Evolutionary conservation across 2,113 vertebrate species (phyloP).

Genomic region (Formicarius rufipectus): DNA sequence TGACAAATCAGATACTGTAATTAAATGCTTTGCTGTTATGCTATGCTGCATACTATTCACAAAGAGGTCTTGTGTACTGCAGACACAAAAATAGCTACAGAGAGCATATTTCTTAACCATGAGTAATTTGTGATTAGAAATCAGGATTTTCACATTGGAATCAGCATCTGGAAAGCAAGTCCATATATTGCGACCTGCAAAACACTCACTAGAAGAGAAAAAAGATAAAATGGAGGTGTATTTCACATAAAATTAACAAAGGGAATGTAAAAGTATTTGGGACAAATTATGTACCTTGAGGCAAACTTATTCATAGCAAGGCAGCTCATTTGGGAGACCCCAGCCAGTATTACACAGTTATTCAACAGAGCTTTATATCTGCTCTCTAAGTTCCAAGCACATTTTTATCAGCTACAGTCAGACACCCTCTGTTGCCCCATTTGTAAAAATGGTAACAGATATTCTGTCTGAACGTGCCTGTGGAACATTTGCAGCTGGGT

Average conservation of each 20-base stretch:
- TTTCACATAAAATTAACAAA: not conserved
- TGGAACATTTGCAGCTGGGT: not conserved
- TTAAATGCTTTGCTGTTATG: not conserved
- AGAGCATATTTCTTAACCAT: not conserved
- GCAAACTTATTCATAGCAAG: not conserved
- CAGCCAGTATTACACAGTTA: not conserved
- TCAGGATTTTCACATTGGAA: not conserved
- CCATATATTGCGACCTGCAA: not conserved
- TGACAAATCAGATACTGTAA: not conserved
- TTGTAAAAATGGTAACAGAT: not conserved
- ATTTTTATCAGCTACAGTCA: slow-evolving; percentile 39
- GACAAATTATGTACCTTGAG: rapidly evolving
- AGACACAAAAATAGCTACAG: not conserved
- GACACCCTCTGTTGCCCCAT: not conserved
- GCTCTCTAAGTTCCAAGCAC: slow-evolving; percentile 28
- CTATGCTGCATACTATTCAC: not conserved
- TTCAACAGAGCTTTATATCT: slow-evolving; percentile 4
- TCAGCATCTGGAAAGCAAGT: not conserved
- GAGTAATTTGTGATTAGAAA: not conserved
- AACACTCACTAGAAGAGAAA: not conserved
- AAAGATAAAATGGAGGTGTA: not conserved
- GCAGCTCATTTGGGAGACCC: not conserved
- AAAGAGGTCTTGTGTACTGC: not conserved
- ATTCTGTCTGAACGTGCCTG: not conserved
- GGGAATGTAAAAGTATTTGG: not conserved